These are phyloP conservation scores for Ormyrus thymus DNA, from an alignment of 2,888 invertebrate genomes.

Conservation along the genomic window DNA sequence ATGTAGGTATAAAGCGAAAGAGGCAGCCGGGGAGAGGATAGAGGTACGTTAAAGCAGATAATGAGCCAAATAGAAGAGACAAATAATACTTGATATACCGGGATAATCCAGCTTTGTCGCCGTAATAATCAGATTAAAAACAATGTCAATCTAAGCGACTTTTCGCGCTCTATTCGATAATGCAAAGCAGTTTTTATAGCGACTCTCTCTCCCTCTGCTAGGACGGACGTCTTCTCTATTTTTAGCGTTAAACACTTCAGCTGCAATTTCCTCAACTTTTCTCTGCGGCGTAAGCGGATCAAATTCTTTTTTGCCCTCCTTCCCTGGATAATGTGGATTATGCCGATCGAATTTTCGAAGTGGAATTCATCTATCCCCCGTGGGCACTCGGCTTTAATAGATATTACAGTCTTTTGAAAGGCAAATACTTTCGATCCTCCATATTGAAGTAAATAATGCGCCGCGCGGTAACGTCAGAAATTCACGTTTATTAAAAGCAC, in stretches of 20 bases:
- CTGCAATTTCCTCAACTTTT: slow-evolving; percentile 50
- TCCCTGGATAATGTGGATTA: slow-evolving; percentile 52
- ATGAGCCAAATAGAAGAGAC: neutral
- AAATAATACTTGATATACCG: neutral
- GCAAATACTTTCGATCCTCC: slow-evolving; percentile 44
- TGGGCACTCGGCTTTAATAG: slow-evolving; percentile 50
- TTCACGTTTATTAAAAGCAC: slow-evolving; percentile 12
- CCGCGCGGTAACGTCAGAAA: neutral
- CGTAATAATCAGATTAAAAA: slow-evolving; percentile 36
- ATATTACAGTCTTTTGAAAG: slow-evolving; percentile 51
- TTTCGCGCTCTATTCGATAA: slow-evolving; percentile 34
- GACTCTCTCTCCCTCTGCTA: neutral
- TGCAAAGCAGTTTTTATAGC: slow-evolving; percentile 27
- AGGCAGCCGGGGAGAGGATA: no score
- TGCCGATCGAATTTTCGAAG: slow-evolving; percentile 55
- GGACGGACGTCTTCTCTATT: neutral
- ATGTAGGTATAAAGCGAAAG: no score
- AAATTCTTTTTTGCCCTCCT: slow-evolving; percentile 39
- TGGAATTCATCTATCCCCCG: slow-evolving; percentile 53
- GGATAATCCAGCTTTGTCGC: slow-evolving; percentile 13
- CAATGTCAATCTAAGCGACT: slow-evolving; percentile 18
- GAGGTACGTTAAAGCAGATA: neutral
- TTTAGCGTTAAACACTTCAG: slow-evolving; percentile 29
- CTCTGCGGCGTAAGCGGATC: slow-evolving; percentile 48
- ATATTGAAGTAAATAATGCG: slow-evolving; percentile 32